Evolutionary conservation across 2,888 invertebrate genomes (phyloP).

Genomic region (Strigamia maritima): DNA sequence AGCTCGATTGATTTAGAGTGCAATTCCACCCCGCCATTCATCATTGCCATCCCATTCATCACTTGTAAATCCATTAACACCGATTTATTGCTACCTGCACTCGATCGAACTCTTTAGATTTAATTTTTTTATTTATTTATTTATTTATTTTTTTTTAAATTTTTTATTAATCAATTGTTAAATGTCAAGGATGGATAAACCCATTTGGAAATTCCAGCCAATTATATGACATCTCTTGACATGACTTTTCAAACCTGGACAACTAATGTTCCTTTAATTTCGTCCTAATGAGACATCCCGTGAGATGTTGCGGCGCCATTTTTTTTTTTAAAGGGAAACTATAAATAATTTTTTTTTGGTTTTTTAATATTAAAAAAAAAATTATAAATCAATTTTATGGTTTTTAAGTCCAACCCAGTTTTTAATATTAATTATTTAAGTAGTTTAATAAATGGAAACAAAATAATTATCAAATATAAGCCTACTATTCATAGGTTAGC

Average conservation of each 20-base stretch:
- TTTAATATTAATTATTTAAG: background rate
- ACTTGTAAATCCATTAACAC: constrained; percentile 2
- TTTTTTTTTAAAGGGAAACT: background rate
- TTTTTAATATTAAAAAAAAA: background rate
- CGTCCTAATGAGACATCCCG: background rate
- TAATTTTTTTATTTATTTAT: background rate
- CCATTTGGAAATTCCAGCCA: too few species aligned
- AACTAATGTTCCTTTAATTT: background rate
- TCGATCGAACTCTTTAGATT: background rate
- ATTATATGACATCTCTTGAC: background rate
- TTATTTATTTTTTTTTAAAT: background rate
- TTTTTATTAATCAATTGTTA: background rate
- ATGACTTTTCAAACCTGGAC: background rate
- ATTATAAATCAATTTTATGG: background rate
- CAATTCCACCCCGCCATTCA: constrained; percentile 10
- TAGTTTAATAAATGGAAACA: background rate
- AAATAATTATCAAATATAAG: background rate
- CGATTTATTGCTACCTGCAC: constrained; percentile 8
- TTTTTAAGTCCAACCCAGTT: background rate
- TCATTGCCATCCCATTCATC: constrained; percentile 10
- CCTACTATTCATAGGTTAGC: background rate
- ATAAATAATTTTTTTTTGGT: background rate
- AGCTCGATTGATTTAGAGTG: constrained; percentile 27
- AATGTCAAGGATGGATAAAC: background rate
- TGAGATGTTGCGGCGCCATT: background rate